These are phyloP conservation scores for Zophobas atratus DNA, from an alignment of 1,140 invertebrate species.

Conservation along the genomic window DNA sequence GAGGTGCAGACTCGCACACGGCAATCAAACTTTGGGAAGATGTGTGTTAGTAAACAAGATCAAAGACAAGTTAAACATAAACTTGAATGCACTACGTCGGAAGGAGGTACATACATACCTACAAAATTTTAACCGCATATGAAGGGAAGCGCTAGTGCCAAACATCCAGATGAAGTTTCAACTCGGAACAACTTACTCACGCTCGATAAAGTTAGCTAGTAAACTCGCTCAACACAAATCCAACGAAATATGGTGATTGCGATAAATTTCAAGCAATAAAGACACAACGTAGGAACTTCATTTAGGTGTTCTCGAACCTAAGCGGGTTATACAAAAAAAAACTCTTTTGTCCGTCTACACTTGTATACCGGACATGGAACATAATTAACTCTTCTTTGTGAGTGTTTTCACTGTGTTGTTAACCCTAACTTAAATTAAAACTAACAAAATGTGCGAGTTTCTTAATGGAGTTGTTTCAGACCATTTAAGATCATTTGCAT, in stretches of 20 bases:
- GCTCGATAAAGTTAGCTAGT: constrained; percentile 21
- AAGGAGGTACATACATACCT: neutral
- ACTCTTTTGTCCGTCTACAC: neutral
- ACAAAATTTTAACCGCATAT: constrained; percentile 4
- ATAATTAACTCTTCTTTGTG: too few species aligned
- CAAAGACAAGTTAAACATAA: constrained; percentile 33
- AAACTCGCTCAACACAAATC: constrained; percentile 12
- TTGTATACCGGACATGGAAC: too few species aligned
- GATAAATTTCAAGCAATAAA: neutral
- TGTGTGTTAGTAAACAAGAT: constrained; percentile 29
- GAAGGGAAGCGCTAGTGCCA: neutral
- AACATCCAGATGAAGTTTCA: neutral
- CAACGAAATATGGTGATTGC: neutral
- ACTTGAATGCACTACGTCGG: neutral
- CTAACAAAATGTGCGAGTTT: too few species aligned
- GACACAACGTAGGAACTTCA: neutral
- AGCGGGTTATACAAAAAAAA: neutral
- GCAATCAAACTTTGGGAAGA: constrained; percentile 31
- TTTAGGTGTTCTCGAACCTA: neutral
- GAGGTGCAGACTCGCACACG: constrained; percentile 32
- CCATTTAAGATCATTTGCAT: too few species aligned
- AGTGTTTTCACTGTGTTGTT: too few species aligned
- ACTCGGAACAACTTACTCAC: neutral
- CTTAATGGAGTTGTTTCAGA: too few species aligned
- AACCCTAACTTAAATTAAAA: too few species aligned